A percentile compares a stretch with the other conserved stretches of the same genome.
These are phyloP conservation scores for Abramis brama DNA, from an alignment of 2,113 vertebrate genomes.

Conservation along the genomic window DNA sequence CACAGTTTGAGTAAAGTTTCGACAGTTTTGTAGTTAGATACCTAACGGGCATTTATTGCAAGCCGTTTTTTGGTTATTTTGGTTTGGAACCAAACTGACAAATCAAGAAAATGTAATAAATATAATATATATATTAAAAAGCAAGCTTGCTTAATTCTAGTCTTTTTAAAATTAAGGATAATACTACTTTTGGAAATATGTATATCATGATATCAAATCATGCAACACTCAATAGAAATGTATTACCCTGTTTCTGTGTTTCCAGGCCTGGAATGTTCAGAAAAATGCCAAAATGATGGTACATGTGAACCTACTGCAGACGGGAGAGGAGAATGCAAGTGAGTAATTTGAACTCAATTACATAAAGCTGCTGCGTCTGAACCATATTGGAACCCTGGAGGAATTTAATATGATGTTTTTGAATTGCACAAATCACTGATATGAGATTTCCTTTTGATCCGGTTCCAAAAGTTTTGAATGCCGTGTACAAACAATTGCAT, in stretches of 20 bases:
- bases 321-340: slow-evolving; percentile 88
- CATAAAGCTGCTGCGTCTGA: neutral
- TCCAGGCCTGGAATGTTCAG: slow-evolving; percentile 78
- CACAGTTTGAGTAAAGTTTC: slow-evolving; percentile 49
- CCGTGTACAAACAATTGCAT: neutral
- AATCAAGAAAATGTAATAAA: neutral
- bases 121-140: neutral
- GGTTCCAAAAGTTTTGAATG: slow-evolving; percentile 15
- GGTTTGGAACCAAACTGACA: neutral
- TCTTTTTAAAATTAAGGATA: neutral
- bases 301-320: slow-evolving; percentile 82
- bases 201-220: neutral
- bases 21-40: slow-evolving; percentile 57
- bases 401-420: neutral
- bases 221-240: neutral
- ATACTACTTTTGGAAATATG: neutral
- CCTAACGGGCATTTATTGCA: neutral
- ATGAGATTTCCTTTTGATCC: neutral
- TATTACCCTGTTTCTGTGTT: slow-evolving; percentile 46
- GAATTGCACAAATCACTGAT: neutral
- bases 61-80: too few relatives aligned
- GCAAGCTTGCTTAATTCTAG: neutral
- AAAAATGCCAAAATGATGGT: slow-evolving; percentile 88
- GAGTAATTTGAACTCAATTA: slow-evolving; percentile 68
- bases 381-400: neutral